Evolutionary conservation across 2,797 vertebrate species (phyloP).

Genomic region (Sternarchorhynchus goeldii): DNA sequence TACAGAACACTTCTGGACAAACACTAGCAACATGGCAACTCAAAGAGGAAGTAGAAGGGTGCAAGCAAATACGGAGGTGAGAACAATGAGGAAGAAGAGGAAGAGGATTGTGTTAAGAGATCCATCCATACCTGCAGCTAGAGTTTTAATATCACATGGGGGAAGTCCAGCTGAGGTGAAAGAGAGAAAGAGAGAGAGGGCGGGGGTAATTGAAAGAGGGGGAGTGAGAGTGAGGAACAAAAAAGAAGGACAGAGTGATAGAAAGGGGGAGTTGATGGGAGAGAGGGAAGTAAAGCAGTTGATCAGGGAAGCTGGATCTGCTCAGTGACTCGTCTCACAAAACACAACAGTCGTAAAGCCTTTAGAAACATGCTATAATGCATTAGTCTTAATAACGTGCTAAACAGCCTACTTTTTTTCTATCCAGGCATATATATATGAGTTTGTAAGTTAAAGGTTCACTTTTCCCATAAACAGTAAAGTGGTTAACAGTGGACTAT

Average conservation of each 20-base stretch:
- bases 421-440: too few species aligned
- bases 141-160: slow-evolving; percentile 94
- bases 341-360: slow-evolving; percentile 25
- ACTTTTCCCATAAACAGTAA: slow-evolving; percentile 17
- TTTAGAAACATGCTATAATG: slow-evolving; percentile 11
- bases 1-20: slow-evolving; percentile 20
- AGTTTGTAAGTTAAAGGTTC: background rate
- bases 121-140: slow-evolving; percentile 89
- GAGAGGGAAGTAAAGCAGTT: slow-evolving; percentile 55
- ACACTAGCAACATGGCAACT: slow-evolving; percentile 17
- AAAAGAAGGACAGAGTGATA: slow-evolving; percentile 70
- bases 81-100: slow-evolving; percentile 10
- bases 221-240: slow-evolving; percentile 58
- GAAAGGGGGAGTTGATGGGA: slow-evolving; percentile 61
- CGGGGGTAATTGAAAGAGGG: slow-evolving; percentile 66
- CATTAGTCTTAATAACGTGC: background rate
- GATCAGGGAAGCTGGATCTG: slow-evolving; percentile 68
- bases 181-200: slow-evolving; percentile 68
- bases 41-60: slow-evolving; percentile 14
- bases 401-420: background rate
- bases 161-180: slow-evolving; percentile 83
- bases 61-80: slow-evolving; percentile 29
- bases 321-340: slow-evolving; percentile 44
- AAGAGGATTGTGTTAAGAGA: slow-evolving; percentile 48
- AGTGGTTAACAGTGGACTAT: slow-evolving; percentile 21